A percentile compares a stretch with the other conserved stretches of the same genome.
Evolutionary conservation across 2,113 vertebrate species (phyloP).

Genomic region (Grantiella picta): DNA sequence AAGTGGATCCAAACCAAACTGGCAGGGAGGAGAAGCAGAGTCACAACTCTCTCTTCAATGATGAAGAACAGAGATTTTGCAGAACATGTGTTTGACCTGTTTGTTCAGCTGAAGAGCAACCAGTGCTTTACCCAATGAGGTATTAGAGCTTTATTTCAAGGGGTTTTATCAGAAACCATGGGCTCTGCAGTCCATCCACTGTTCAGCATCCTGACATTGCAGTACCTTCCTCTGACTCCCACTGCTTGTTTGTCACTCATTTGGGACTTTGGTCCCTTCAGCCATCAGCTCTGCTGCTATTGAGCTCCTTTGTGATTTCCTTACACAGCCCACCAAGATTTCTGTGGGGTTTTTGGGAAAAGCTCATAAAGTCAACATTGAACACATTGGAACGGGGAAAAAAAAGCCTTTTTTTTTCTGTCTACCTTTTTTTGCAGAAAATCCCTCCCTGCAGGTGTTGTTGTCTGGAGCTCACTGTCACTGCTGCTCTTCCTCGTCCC

Average conservation of each 20-base stretch:
- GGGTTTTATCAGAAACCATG: not conserved
- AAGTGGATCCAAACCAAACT: not conserved
- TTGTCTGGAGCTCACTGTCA: not conserved
- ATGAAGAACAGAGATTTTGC: not conserved
- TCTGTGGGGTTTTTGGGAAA: not conserved
- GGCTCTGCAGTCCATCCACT: not conserved
- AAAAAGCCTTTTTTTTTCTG: too few relatives aligned
- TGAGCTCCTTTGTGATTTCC: not conserved
- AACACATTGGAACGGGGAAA: rapidly evolving
- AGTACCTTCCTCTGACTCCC: not conserved
- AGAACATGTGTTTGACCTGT: not conserved
- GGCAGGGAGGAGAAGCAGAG: not conserved
- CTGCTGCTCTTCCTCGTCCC: not conserved
- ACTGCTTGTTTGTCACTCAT: not conserved
- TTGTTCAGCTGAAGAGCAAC: not conserved
- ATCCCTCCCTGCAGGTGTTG: constrained; percentile 39
- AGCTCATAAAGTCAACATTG: not conserved
- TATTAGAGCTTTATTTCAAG: not conserved
- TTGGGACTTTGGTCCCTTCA: not conserved
- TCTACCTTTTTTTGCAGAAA: not conserved
- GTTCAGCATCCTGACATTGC: not conserved
- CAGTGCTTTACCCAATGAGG: not conserved
- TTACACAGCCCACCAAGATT: not conserved
- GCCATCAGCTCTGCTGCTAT: not conserved
- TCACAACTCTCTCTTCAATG: not conserved